phyloP scores from a whole-genome alignment of 92 coral and sea anemone species.

The Umimayanthus kanabou region DNA sequence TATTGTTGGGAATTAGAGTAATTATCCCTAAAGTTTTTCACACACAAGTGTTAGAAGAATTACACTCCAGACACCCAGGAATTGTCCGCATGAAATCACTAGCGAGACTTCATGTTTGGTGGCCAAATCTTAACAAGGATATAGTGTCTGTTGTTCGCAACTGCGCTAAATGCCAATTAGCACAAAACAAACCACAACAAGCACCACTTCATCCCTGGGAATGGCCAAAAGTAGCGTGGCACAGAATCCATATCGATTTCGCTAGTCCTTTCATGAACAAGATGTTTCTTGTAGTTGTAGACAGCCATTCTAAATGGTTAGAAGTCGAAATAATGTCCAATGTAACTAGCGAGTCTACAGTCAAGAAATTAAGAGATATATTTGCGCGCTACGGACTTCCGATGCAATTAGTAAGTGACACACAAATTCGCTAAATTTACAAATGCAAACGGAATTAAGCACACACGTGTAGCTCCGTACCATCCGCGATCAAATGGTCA shows the following conservation, averaged over 20 bases:
- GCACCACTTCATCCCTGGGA: conserved; percentile 40
- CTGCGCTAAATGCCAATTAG: conserved; percentile 3
- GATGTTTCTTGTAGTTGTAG: conserved; percentile 31
- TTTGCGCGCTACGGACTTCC: conserved; percentile 45
- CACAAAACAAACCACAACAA: conserved; percentile 16
- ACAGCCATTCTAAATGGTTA: conserved; percentile 42
- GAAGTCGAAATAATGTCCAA: conserved; percentile 38
- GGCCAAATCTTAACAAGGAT: conserved; percentile 43
- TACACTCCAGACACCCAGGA: conserved; percentile 46
- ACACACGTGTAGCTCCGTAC: conserved; percentile 17
- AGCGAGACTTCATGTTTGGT: conserved; percentile 29
- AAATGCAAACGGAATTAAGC: conserved; percentile 20
- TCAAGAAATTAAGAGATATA: conserved; percentile 34
- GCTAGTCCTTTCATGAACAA: conserved; percentile 34
- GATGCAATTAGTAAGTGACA: conserved; percentile 30
- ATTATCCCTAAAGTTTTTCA: neutral
- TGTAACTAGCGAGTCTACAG: conserved; percentile 9
- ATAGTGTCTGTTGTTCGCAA: neutral
- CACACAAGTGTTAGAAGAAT: conserved; percentile 30
- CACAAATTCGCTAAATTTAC: neutral
- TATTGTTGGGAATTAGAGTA: conserved; percentile 33
- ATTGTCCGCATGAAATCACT: conserved; percentile 45
- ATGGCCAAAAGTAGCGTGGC: conserved; percentile 34
- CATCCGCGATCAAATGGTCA: conserved; percentile 58
- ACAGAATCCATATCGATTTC: conserved; percentile 39